Conservation (phyloP, 2,888 invertebrate species). For the Carcina quercana region DNA sequence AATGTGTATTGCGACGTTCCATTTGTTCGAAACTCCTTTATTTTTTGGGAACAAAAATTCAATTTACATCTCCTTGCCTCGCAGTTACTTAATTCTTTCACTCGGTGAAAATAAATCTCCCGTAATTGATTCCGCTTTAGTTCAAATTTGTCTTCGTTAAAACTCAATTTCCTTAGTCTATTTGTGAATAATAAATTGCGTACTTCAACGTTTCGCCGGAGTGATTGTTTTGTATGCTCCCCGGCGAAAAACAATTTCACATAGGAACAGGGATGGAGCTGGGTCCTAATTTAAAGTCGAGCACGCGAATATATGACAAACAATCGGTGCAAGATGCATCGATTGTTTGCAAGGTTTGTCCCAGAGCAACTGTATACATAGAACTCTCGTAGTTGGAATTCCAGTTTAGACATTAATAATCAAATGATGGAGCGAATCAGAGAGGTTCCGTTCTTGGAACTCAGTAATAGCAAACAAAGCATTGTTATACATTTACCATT, state of each 20-base stretch:
- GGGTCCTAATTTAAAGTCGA: not conserved
- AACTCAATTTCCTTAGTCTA: conserved; percentile 69
- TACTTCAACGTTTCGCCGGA: conserved; percentile 40
- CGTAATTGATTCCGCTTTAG: conserved; percentile 71
- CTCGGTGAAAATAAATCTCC: conserved; percentile 66
- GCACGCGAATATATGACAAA: no score
- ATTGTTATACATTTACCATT: no score
- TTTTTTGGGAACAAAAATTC: conserved; percentile 55
- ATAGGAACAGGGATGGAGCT: conserved; percentile 10
- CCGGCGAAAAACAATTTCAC: conserved; percentile 43
- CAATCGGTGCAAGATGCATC: not conserved
- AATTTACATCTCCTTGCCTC: conserved; percentile 65
- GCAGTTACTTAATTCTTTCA: conserved; percentile 65
- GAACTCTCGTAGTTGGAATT: no score
- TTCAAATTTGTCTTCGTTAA: conserved; percentile 72
- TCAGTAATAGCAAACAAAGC: no score
- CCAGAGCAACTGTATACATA: no score
- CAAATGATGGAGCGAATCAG: no score
- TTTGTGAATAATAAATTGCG: conserved; percentile 70
- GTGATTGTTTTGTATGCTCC: conserved; percentile 40
- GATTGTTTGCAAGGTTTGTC: no score
- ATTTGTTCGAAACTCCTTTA: conserved; percentile 36
- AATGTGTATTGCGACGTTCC: conserved; percentile 33
- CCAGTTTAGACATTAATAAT: no score
- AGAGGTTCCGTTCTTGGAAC: no score